These are phyloP conservation scores for Coelopa frigida DNA, from an alignment of 1,140 invertebrate genomes.

Conservation along the genomic window DNA sequence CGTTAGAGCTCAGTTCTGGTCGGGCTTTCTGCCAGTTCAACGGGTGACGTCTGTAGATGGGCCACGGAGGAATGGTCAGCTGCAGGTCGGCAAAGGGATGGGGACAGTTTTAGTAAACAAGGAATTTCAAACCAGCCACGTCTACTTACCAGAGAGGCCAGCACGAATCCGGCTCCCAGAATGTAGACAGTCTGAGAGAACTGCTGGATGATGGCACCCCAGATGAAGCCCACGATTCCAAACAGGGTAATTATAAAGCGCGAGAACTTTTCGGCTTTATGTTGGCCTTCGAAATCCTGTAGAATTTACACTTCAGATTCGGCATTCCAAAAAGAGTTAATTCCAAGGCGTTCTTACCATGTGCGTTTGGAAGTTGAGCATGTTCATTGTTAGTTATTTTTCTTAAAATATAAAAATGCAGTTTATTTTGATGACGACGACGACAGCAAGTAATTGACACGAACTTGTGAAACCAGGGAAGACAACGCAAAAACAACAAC, in stretches of 20 bases:
- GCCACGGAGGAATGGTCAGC: slow-evolving; percentile 87
- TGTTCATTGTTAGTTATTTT: slow-evolving; percentile 14
- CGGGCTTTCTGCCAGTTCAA: slow-evolving; percentile 82
- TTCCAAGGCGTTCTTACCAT: slow-evolving; percentile 49
- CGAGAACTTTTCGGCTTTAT: slow-evolving; percentile 77
- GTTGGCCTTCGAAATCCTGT: slow-evolving; percentile 88
- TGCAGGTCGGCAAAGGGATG: too few species aligned
- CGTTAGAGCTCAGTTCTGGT: slow-evolving; percentile 14
- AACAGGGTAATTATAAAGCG: slow-evolving; percentile 83
- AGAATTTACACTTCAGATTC: slow-evolving; percentile 5
- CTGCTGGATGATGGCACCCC: slow-evolving; percentile 91
- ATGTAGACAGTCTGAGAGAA: slow-evolving; percentile 93
- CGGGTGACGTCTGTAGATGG: slow-evolving; percentile 80
- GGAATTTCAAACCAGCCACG: neutral
- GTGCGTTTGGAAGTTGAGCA: slow-evolving; percentile 51
- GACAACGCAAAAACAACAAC: slow-evolving; percentile 3
- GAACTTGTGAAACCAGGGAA: neutral
- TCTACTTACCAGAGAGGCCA: slow-evolving; percentile 70
- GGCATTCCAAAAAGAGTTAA: slow-evolving; percentile 9
- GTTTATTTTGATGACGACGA: neutral
- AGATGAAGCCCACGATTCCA: slow-evolving; percentile 78
- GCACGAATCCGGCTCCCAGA: slow-evolving; percentile 79
- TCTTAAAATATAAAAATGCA: neutral
- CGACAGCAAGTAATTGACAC: slow-evolving; percentile 6
- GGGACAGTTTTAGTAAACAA: neutral